Evolutionary conservation across 2,113 vertebrate genomes (phyloP).

Genomic region (Bufo gargarizans): DNA sequence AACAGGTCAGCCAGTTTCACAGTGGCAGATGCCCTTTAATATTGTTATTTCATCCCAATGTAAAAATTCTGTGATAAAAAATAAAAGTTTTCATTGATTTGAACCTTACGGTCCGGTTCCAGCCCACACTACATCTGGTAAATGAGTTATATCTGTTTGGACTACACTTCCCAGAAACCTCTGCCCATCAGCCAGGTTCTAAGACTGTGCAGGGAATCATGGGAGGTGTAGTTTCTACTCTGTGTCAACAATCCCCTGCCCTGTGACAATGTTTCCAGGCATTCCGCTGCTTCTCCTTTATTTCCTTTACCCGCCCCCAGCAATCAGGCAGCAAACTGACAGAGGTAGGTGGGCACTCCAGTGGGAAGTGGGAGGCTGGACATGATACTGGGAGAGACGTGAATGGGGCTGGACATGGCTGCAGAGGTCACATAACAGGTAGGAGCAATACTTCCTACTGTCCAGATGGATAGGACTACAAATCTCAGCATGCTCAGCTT

Average conservation of each 20-base stretch:
- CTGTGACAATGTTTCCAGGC: not conserved
- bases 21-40: not conserved
- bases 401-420: not conserved
- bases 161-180: not conserved
- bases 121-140: not conserved
- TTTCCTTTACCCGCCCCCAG: not conserved
- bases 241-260: not conserved
- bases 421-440: conserved; percentile 9
- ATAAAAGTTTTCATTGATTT: not conserved
- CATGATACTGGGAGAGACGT: not conserved
- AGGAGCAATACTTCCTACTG: not conserved
- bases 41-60: too few relatives aligned
- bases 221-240: conserved; percentile 5
- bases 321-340: not conserved
- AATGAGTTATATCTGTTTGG: not conserved
- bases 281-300: not conserved
- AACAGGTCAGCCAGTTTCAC: too few relatives aligned
- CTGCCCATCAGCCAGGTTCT: too few relatives aligned
- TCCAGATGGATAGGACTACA: not conserved
- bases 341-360: not conserved
- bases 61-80: too few relatives aligned
- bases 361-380: not conserved
- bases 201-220: not conserved
- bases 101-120: not conserved
- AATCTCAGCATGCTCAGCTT: not conserved